Base-by-base conservation (phyloP, 2,888 invertebrate genomes). In the Schizotus pectinicornis region DNA sequence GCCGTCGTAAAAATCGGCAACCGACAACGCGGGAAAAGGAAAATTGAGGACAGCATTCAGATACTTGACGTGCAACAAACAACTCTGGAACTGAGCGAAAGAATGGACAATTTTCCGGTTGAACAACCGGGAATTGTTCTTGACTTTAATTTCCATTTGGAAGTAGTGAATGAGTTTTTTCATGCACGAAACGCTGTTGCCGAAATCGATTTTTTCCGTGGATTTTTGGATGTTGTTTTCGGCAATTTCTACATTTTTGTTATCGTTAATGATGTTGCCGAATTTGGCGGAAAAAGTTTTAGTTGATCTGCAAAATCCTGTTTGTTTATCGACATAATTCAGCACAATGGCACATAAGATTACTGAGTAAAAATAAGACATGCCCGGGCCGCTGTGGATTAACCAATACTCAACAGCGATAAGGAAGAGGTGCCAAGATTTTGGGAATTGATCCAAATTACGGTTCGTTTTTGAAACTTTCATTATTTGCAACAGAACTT, bases 1-100 rank as follows among this genome's bases (percentile, higher is more conserved):
- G 0, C 92, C 92, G 77, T 90, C 89, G 65, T 84, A 91, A 60
- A 86, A 81, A 67, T 86, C 84, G n/a, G 84, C 84, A 70, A 88
- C 82, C 34, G 81, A 78, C 36, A 85, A 83, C 62, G 80, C 77
- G 33, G 81, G 72, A 70, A 86, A 86, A 0, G 88, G 88, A 55
- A 77, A 81, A 54, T 83, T 80, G 47, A 92, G 82, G 35, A 92
- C 71, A 0, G 80, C 81, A 79, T 92, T 92, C 7, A 93, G 77
- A 67, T 84, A 79, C 65, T 84, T 84, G 1, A 84, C 76, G 65
- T 86, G 84, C 7, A 81, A 78, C 34, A 88, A 73, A 68, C 85
- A 85, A 76, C 83, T 85, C 73, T 90, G 90, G 72, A 88, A 86
- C 71, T 88, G 84, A 1, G 88, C 85, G 74, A 87, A 88, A 5